Evolutionary conservation across 2,888 invertebrate species (phyloP), one percentile per base, ranked within the genome.

Genomic region (Thymelicus acteon): DNA sequence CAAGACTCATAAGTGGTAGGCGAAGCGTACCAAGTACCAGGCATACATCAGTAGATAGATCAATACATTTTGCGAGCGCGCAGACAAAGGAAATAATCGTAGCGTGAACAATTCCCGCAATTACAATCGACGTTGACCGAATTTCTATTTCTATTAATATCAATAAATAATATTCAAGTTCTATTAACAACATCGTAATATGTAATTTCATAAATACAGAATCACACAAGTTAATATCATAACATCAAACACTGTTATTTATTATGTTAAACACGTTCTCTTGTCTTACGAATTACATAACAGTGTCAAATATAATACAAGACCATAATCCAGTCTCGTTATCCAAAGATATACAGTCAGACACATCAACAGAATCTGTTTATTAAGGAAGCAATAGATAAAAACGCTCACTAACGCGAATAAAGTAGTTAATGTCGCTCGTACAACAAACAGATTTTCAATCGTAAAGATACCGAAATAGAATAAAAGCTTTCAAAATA

Each of bases 341-440:
- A 64, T 19, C 0, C 13, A 37, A 52, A n/a, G 47, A 19, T n/a
- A 15, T 40, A 40, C 49, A 19, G 40, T 48, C 3, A 44, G 39
- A 19, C 19, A 10, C 70, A 67, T 73, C 65, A 73, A 70, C 73
- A 69, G 57, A 19, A 71, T 72, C 66, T 49, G 70, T 77, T 75
- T 75, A 76, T 75, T 71, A 75, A 74, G 75, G 74, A 75, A 77
- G 71, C 71, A 68, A 72, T 58, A 63, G 61, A 72, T 74, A 73
- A 73, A 74, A 69, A 40, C 54, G 47, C 49, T 57, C 37, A 64
- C 65, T 75, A 73, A 75, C 72, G 65, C 72, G 74, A 75, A 75
- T 71, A 54, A 70, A 66, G 71, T 70, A 68, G 64, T 67, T 48
- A 73, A 66, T 65, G 72, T 65, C 67, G 15, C 7, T 15, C 52